A percentile compares a stretch with the other conserved stretches of the same genome.
These are phyloP conservation scores for Euwallacea fornicatus DNA, from an alignment of 1,140 invertebrate genomes.

Conservation along the genomic window DNA sequence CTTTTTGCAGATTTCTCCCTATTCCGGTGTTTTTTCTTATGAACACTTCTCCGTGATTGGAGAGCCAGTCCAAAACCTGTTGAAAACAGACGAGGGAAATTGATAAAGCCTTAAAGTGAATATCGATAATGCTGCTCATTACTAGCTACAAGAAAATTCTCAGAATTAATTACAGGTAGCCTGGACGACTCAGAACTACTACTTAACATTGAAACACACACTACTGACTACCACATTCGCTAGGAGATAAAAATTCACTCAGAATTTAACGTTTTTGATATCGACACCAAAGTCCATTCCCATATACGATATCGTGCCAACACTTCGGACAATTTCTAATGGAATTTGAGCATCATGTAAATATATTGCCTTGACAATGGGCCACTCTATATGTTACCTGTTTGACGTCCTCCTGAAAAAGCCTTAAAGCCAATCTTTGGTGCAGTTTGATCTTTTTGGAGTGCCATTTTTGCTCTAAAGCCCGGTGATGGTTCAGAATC, in stretches of 20 bases:
- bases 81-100: not conserved
- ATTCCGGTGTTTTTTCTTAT: slow-evolving; percentile 95
- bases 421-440: slow-evolving; percentile 86
- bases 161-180: too few species aligned
- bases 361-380: too few species aligned
- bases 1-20: slow-evolving; percentile 91
- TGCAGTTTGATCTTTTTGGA: slow-evolving; percentile 91
- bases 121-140: too few species aligned
- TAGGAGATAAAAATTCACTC: not conserved
- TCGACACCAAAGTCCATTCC: too few species aligned
- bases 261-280: not conserved
- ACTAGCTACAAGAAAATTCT: too few species aligned
- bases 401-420: slow-evolving; percentile 95
- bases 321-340: too few species aligned
- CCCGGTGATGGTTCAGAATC: slow-evolving; percentile 90
- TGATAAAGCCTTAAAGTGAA: not conserved
- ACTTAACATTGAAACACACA: not conserved
- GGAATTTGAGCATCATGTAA: too few species aligned
- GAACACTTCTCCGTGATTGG: slow-evolving; percentile 99
- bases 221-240: not conserved
- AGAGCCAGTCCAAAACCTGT: slow-evolving; percentile 94
- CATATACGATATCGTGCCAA: too few species aligned
- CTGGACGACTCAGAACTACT: not conserved
- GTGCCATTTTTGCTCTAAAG: slow-evolving; percentile 92
- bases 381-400: slow-evolving; percentile 56